Evolutionary conservation across 53 echinoderm and acorn worm genomes (phyloP), one percentile per base, ranked within the genome.

Genomic region (Holothuria leucospilota): DNA sequence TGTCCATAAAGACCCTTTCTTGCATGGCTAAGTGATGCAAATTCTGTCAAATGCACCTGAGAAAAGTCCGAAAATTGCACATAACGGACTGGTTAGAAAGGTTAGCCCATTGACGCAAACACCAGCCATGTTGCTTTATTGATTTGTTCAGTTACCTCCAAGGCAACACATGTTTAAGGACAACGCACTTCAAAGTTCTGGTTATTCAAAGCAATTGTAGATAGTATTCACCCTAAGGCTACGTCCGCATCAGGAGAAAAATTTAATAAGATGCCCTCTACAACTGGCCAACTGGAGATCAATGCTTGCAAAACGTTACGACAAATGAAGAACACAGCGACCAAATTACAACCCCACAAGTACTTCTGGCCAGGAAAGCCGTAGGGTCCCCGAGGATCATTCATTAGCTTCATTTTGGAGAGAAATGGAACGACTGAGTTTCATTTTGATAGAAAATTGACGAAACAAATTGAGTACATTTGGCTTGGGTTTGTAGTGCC

Each of bases 351-450:
- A 46, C 23, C 72, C 72, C 72, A 72, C 41, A 40, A 72, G 72
- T 72, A 39, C 34, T 39, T 72, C n/a, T 41, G 72, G 23, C 39
- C 15, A 40, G 40, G 21, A 39, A 72, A 41, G 72, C 72, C 41
- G 23, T 10, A 39, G 23, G 34, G 39, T 39, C 72, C 72, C 49
- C 49, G 8, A 46, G 49, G 72, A 72, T 41, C 23, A n/a, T 39
- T 72, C 72, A 72, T 72, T 72, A 72, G 34, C 72, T 72, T 39
- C 72, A 46, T 72, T 72, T 72, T 46, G 8, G 39, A 72, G 72
- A 56, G 39, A 72, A 72, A 46, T 72, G 34, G 72, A 46, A 39
- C 72, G 46, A n/a, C 16, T 41, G 49, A 23, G 40, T 72, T 39
- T 39, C 13, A 40, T 38, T 23, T 46, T 72, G 56, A 18, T 56